Evolutionary conservation across 92 coral and sea anemone species (phyloP), one percentile per base, ranked within the genome.

Genomic region (Meandrina meandrites): DNA sequence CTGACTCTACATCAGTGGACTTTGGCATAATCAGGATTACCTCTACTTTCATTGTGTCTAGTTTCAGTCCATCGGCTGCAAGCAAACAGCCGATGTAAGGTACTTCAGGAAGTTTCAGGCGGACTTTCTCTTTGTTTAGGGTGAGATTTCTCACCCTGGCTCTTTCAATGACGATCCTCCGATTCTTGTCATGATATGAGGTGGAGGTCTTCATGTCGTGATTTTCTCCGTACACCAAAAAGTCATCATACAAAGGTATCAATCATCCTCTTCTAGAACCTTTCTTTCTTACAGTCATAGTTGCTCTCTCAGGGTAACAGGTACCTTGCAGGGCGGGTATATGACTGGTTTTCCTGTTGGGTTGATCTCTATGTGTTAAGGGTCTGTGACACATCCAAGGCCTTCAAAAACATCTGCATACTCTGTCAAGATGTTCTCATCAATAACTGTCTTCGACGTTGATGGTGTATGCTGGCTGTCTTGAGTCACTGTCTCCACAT

Each of bases 301-400:
- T 35, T 69, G 75, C 64, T 84, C 79, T 82, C 86, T 83, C 16
- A 89, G 79, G n/a, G 88, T 79, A 27, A 89, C 88, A 47, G 88
- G 91, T 34, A 89, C 88, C 69, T 79, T 75, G 64, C 88, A 74
- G n/a, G 91, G 84, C 62, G 88, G 91, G 80, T 89, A 88, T 76
- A 89, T 62, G 31, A 88, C 91, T 62, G 91, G 87, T 67, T 81
- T 30, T 37, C 56, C 76, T 81, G 87, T 27, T 84, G 80, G 87
- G 80, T 84, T 72, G 37, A 84, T 84, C 70, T 84, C 80, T 47
- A 72, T 84, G 42, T 72, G 87, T 80, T 84, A 84, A 34, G 87
- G 87, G 67, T 84, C 87, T 18, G 70, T 30, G 80, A 84, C 80
- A 71, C 87, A 84, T 73, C 87, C 87, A 45, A 84, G 67, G 66